Conservation (phyloP, 2,113 vertebrate genomes). For the Coturnix japonica region DNA sequence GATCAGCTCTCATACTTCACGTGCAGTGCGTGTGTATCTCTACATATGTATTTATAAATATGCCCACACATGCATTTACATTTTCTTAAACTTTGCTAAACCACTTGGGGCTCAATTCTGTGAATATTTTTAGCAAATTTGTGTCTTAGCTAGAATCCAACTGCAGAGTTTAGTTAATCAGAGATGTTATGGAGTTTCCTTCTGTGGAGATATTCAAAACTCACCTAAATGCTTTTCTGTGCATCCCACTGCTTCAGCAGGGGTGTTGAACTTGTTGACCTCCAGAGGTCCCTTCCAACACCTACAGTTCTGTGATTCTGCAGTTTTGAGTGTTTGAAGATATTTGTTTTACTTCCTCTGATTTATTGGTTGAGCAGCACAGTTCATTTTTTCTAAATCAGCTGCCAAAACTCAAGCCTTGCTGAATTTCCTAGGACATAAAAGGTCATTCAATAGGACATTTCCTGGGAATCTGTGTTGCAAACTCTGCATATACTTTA, state of each 20-base stretch:
- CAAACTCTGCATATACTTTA: neutral
- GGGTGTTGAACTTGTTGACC: neutral
- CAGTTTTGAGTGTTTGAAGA: neutral
- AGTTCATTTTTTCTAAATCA: neutral
- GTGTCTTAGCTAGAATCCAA: neutral
- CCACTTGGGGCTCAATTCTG: neutral
- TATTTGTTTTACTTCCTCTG: neutral
- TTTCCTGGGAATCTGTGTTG: neutral
- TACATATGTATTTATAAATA: rapidly evolving
- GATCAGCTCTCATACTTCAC: neutral
- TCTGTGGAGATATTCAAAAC: neutral
- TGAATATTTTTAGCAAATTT: neutral
- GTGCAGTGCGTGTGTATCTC: rapidly evolving
- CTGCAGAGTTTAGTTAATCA: neutral
- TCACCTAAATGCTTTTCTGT: neutral
- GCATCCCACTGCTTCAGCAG: neutral
- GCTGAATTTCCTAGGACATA: neutral
- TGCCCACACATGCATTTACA: rapidly evolving
- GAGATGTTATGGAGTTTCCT: neutral
- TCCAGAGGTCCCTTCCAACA: neutral
- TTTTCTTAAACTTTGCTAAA: neutral
- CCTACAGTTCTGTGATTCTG: neutral
- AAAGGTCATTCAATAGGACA: no score
- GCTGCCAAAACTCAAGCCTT: neutral
- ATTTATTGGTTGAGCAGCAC: neutral